A percentile compares a stretch with the other conserved stretches of the same genome.
phyloP scores from a whole-genome alignment of 2,888 invertebrate species.

The Augiades crinisus region DNA sequence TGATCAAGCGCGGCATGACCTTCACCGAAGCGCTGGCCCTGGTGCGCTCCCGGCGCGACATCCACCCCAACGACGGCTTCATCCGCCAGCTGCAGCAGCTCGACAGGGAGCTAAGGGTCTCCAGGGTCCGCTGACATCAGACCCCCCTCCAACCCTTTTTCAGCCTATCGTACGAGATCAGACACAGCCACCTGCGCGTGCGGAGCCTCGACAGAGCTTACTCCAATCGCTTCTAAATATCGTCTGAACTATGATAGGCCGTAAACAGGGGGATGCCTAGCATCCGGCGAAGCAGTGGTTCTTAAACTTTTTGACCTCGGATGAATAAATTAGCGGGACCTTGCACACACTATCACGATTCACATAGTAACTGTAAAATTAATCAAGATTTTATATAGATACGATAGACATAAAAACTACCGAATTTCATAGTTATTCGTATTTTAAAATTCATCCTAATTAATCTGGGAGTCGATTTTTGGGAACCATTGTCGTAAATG shows the following conservation, averaged over 20 bases:
- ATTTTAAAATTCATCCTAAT: not conserved
- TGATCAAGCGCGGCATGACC: conserved; percentile 89
- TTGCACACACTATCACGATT: no score
- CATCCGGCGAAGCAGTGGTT: conserved; percentile 8
- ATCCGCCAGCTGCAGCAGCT: conserved; percentile 88
- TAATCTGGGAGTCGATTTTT: not conserved
- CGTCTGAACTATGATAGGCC: conserved; percentile 1
- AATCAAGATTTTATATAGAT: no score
- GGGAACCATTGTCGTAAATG: conserved; percentile 17
- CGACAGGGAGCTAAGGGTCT: conserved; percentile 80
- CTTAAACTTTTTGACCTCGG: conserved; percentile 7
- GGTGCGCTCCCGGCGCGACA: conserved; percentile 86
- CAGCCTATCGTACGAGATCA: conserved; percentile 46
- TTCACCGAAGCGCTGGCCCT: conserved; percentile 87
- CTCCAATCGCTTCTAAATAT: conserved; percentile 40
- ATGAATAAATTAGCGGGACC: conserved; percentile 1
- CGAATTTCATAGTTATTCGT: not conserved
- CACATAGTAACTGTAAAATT: no score
- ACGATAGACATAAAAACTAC: no score
- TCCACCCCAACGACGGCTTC: conserved; percentile 91
- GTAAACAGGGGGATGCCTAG: conserved; percentile 7
- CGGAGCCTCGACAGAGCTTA: conserved; percentile 64
- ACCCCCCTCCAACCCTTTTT: conserved; percentile 51
- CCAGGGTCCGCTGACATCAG: conserved; percentile 72
- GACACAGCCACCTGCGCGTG: conserved; percentile 48